Base-by-base conservation (phyloP, 1,140 invertebrate genomes). In the Lepeophtheirus salmonis region DNA sequence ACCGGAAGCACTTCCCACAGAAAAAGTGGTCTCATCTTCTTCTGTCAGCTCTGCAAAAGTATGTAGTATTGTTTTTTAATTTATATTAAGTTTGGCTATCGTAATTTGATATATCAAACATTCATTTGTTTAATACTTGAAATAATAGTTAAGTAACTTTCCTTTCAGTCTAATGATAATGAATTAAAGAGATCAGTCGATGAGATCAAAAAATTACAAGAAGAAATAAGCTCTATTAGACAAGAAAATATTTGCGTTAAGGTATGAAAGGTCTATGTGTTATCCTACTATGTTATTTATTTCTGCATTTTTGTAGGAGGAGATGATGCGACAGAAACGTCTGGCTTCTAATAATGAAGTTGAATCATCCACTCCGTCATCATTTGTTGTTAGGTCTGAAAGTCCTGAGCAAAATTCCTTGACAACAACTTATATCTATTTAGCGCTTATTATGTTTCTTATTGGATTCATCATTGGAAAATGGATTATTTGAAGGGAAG, bases 171-270 rank as follows among this genome's bases (percentile, higher is more conserved):
- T 51, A 62, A 52, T 50, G 75, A 76, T 60, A 67, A 71, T 60
- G 80, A 83, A 70, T 68, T 81, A 64, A 73, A 77, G 67, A 82
- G 79, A 70, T 81, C 80, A 62, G 73, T 78, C 60, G 77, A 77
- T 64, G 83, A 87, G 73, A 77, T 86, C 30, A 80, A 78, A 70
- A 76, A 77, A 71, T 74, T 89, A 65, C 77, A 80, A 68, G 82
- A 84, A 70, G 78, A 82, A 65, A 80, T 83, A 67, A 81, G 77
- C 69, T 77, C 76, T 71, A 74, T 88, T 68, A 78, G 80, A 73
- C 80, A 84, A 71, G 85, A 89, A 72, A 86, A 84, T 75, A 70
- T 86, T 63, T 76, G 79, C 69, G 76, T 89, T 67, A 87, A 83
- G 78, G 83, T 83, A 75, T 72, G 66, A 2, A n/a, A 50, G 12